Conservation (phyloP, 2,113 vertebrate genomes). For the Cyanoliseus patagonus region DNA sequence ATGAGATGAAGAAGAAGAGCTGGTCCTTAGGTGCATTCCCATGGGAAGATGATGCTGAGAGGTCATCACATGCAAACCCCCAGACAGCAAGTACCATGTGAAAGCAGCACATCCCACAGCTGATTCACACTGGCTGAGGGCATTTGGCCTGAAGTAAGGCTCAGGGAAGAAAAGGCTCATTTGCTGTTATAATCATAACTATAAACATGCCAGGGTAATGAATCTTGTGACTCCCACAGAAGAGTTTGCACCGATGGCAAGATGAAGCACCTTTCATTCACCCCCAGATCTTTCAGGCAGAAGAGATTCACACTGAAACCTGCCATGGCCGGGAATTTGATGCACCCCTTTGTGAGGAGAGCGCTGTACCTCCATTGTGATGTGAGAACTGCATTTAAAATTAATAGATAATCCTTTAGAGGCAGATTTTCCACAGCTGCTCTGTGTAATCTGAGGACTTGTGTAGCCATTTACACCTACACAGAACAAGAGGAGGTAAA, state of each 20-base stretch:
- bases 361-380: not conserved
- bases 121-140: not conserved
- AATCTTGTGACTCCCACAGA: not conserved
- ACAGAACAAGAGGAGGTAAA: not conserved
- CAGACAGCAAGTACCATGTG: fast-evolving
- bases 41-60: not conserved
- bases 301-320: not conserved
- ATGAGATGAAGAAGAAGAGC: not conserved
- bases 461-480: not conserved
- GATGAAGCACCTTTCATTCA: not conserved
- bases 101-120: not conserved
- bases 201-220: not conserved
- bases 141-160: not conserved
- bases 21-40: not conserved
- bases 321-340: not conserved
- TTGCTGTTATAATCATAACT: not conserved
- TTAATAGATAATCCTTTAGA: not conserved
- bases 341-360: not conserved
- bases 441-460: not conserved
- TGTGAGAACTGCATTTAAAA: not conserved
- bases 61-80: not conserved
- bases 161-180: not conserved
- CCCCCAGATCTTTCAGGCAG: not conserved
- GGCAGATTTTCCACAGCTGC: not conserved
- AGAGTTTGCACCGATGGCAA: not conserved